Base-by-base conservation (phyloP, 2,888 invertebrate species). In the Strigamia crassipes region DNA sequence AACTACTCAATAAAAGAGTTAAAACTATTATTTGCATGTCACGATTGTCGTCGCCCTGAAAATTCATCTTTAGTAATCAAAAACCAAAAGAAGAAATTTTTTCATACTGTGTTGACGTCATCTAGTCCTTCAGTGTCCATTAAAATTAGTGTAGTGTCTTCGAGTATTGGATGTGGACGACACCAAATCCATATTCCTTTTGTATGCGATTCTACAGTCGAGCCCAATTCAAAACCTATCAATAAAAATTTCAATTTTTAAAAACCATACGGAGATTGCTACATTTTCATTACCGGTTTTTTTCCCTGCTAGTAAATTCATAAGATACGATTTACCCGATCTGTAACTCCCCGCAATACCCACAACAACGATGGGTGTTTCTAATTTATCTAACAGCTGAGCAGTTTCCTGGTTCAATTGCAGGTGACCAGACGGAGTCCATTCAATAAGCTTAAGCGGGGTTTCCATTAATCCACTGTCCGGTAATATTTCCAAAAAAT, bases 121-220 rank as follows among this genome's bases (percentile, higher is more conserved):
- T 73, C 23, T 18, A 73, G n/a, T 13, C 73, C 73, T 15, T 73
- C 73, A 73, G 73, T 46, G 15, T 78, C 78, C 78, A 78, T 78
- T 12, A 78, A 78, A 78, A 78, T 78, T 13, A 78, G 9, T 1
- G 78, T 78, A 15, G 34, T 34, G 15, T 78, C 78, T 78, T 9
- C 10, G 9, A 78, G 18, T 18, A n/a, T 31, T 78, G 78, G 78
- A 78, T 78, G 78, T 2, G 34, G 78, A 8, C 34, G 78, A 77
- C 77, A 77, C 77, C 77, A 77, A 23, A 77, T 77, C 77, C 77
- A 77, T n/a, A 77, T 77, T 5, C 78, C 78, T 31, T 78, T 78
- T 27, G 78, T 78, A 38, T 78, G 78, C 12, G 78, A 23, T 38
- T 23, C 18, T 9, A 78, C 78, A 78, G 31, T 78, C 27, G 18